Percentiles rank a stretch among this genome's conserved stretches.
Conservation (phyloP, 2,888 invertebrate species). For the Uropetala carovei region DNA sequence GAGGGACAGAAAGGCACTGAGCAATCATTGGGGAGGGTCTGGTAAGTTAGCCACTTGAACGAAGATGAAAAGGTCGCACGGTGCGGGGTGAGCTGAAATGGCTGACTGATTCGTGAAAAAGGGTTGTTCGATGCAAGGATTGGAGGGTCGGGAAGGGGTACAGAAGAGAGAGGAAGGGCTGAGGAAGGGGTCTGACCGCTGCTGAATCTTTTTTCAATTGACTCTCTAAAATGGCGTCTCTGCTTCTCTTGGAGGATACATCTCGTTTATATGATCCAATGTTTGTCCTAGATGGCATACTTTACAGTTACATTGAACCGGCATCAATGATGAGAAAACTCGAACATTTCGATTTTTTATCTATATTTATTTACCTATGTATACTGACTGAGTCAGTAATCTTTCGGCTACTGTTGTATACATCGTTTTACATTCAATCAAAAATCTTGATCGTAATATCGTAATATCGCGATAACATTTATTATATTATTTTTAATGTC, state of each 20-base stretch:
- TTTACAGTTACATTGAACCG: too few relatives aligned
- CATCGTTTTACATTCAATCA: too few relatives aligned
- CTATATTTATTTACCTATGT: too few relatives aligned
- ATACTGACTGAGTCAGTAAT: too few relatives aligned
- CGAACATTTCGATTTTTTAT: too few relatives aligned
- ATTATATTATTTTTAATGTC: too few relatives aligned
- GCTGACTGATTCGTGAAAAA: background rate
- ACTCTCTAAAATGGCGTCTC: slow-evolving; percentile 12
- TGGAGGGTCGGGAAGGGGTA: background rate
- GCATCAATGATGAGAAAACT: too few relatives aligned
- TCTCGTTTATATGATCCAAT: too few relatives aligned
- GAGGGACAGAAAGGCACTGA: background rate
- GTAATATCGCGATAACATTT: too few relatives aligned
- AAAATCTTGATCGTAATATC: too few relatives aligned
- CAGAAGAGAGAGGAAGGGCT: background rate
- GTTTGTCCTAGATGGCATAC: too few relatives aligned
- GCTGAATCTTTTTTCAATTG: background rate
- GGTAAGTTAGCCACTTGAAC: slow-evolving; percentile 51
- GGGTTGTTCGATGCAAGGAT: background rate
- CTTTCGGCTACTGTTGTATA: too few relatives aligned
- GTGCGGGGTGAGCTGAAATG: background rate
- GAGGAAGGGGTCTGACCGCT: background rate
- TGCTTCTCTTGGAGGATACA: background rate
- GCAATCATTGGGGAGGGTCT: slow-evolving; percentile 48
- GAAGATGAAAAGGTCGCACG: slow-evolving; percentile 44